These are phyloP conservation scores for Apostichopus japonicus DNA, from an alignment of 35 echinoderm and acorn worm genomes.

Conservation along the genomic window DNA sequence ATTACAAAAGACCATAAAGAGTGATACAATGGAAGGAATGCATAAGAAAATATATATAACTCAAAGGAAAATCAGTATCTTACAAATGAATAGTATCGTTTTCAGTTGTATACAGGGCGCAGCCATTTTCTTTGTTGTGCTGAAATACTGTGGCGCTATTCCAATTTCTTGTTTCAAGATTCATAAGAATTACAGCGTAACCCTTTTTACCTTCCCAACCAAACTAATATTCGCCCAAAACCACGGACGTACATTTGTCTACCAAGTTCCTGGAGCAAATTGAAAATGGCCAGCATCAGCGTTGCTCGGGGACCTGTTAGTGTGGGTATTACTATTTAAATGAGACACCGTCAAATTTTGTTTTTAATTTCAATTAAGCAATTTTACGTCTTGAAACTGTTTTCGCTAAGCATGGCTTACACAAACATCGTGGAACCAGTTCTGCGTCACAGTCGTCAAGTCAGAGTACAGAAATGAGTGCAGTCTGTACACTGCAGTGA, in stretches of 20 bases:
- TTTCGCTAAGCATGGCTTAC: too few species aligned
- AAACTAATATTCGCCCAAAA: too few species aligned
- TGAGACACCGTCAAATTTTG: not conserved
- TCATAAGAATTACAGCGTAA: too few species aligned
- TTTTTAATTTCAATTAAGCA: not conserved
- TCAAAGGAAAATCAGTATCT: not conserved
- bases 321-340: not conserved
- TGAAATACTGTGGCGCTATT: not conserved
- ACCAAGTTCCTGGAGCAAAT: not conserved
- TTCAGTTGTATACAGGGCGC: constrained; percentile 15
- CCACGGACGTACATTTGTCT: not conserved
- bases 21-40: not conserved
- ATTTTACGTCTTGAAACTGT: not conserved
- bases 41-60: too few species aligned
- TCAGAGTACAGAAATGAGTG: too few species aligned
- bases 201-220: too few species aligned
- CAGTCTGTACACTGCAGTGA: too few species aligned
- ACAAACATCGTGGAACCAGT: too few species aligned
- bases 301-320: not conserved
- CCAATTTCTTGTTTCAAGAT: not conserved
- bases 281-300: not conserved
- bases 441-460: too few species aligned
- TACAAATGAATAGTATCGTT: not conserved
- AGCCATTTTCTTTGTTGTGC: constrained; percentile 35
- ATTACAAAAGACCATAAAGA: not conserved